Conservation (phyloP, 2,797 vertebrate species). For the Margarornis squamiger region DNA sequence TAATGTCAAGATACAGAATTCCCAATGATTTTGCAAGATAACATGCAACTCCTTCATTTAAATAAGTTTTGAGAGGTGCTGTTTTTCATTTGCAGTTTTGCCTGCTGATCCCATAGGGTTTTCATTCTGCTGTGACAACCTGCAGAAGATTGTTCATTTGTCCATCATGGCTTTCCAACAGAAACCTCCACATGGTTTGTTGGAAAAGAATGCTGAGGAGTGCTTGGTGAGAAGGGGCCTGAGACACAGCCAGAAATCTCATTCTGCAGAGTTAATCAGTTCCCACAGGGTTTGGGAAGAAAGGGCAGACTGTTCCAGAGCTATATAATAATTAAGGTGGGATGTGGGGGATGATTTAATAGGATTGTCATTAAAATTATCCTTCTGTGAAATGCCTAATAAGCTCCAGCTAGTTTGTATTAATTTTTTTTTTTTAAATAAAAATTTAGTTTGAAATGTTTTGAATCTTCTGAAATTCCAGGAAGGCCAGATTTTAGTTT, state of each 20-base stretch:
- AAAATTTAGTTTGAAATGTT: not conserved
- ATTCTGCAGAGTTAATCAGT: not conserved
- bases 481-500: not conserved
- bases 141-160: not conserved
- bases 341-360: constrained; percentile 4
- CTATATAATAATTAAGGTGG: constrained; percentile 13
- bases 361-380: constrained; percentile 33
- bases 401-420: not conserved
- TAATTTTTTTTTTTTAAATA: not conserved
- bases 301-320: not conserved
- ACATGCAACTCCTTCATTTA: not conserved
- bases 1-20: not conserved
- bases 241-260: not conserved
- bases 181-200: not conserved
- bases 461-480: not conserved
- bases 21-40: not conserved
- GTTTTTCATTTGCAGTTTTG: not conserved
- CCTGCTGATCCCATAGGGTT: not conserved
- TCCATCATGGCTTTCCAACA: not conserved
- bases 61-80: not conserved
- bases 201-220: not conserved
- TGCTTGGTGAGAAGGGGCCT: not conserved
- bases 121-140: not conserved
- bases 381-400: not conserved
- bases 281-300: constrained; percentile 5